Evolutionary conservation across 2,888 invertebrate species (phyloP).

Genomic region (Pollenia amentaria): DNA sequence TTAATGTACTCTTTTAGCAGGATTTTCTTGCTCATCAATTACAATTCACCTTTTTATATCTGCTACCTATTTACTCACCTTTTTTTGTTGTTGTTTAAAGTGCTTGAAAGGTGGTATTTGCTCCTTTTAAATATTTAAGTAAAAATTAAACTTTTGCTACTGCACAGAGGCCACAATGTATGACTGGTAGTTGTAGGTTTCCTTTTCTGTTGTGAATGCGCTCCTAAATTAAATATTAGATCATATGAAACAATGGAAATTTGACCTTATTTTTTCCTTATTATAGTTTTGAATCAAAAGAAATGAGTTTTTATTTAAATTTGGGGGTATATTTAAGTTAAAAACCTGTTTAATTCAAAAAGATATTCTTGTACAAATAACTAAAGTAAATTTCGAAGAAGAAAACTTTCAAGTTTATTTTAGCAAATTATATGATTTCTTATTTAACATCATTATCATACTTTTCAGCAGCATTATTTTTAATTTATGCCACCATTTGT

Average conservation of each 20-base stretch:
- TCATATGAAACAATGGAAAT: slow-evolving; percentile 67
- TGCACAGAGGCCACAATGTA: slow-evolving; percentile 1
- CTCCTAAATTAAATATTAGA: slow-evolving; percentile 66
- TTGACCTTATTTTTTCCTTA: slow-evolving; percentile 70
- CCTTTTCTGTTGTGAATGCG: slow-evolving; percentile 14
- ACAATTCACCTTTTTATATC: slow-evolving; percentile 44
- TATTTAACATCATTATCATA: slow-evolving; percentile 9
- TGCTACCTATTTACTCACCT: slow-evolving; percentile 4
- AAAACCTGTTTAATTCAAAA: no score
- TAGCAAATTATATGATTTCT: slow-evolving; percentile 16
- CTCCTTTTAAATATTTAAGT: slow-evolving; percentile 47
- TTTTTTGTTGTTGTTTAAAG: neutral
- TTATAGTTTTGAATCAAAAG: slow-evolving; percentile 26
- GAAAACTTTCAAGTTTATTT: slow-evolving; percentile 30
- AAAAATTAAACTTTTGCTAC: slow-evolving; percentile 19
- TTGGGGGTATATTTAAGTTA: no score
- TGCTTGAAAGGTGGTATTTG: neutral
- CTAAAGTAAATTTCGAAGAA: slow-evolving; percentile 1
- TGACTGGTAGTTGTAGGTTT: slow-evolving; percentile 35
- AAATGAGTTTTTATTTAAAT: slow-evolving; percentile 10
- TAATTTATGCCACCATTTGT: slow-evolving; percentile 44
- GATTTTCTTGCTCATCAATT: slow-evolving; percentile 1
- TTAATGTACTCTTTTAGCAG: slow-evolving; percentile 29
- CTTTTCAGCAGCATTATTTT: slow-evolving; percentile 9
- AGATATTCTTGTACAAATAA: neutral